Conservation (phyloP, 2,797 vertebrate species). For the Mus minutoides region DNA sequence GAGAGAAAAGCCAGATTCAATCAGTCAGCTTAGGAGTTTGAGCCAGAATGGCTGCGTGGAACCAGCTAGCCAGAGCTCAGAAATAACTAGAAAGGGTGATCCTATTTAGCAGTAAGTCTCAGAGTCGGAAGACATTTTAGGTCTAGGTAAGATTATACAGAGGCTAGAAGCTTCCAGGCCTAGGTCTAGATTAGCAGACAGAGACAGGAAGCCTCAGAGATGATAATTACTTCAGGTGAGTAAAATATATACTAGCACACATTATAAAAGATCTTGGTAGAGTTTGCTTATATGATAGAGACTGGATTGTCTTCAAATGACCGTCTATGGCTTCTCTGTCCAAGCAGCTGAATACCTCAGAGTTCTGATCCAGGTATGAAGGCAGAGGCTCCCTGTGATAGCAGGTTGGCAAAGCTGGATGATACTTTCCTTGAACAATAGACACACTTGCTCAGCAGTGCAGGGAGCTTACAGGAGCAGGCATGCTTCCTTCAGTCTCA, state of each 20-base stretch:
- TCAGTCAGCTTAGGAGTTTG: not conserved
- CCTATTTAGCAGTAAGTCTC: not conserved
- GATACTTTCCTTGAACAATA: not conserved
- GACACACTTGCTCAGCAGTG: not conserved
- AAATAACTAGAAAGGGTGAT: not conserved
- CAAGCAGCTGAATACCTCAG: not conserved
- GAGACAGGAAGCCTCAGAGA: not conserved
- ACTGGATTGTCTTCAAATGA: not conserved
- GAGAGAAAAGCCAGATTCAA: not conserved
- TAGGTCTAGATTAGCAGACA: not conserved
- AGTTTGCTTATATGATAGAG: not conserved
- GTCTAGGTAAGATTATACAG: not conserved
- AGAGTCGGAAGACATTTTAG: not conserved
- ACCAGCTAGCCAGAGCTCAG: not conserved
- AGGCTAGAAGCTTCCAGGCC: not conserved
- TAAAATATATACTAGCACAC: not conserved
- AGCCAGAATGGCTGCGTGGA: not conserved
- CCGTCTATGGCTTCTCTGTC: not conserved
- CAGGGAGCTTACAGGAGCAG: not conserved
- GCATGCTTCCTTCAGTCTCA: not conserved
- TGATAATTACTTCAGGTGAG: not conserved
- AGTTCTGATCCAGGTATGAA: not conserved
- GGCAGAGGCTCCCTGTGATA: not conserved
- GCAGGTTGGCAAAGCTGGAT: not conserved
- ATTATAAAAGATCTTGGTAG: not conserved